phyloP scores from a whole-genome alignment of 2,888 invertebrate genomes.

The Unio pictorum region DNA sequence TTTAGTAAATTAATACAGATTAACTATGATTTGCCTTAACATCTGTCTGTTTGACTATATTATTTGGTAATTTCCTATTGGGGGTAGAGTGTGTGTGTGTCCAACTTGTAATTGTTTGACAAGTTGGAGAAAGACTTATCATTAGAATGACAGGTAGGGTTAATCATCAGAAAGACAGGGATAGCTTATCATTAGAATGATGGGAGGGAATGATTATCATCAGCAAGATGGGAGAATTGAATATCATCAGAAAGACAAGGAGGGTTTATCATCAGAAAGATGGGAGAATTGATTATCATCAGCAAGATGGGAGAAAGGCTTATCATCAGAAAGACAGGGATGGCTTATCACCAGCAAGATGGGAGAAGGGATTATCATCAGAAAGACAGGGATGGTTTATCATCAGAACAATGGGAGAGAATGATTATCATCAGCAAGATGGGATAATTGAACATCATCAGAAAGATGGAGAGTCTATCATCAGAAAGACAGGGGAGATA shows the following conservation, averaged over 20 bases:
- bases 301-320: slow-evolving; percentile 8
- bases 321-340: neutral
- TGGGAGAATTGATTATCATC: slow-evolving; percentile 1
- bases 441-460: neutral
- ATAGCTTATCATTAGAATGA: no score
- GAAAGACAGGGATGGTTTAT: neutral
- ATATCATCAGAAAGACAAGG: neutral
- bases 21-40: no score
- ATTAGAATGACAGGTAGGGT: slow-evolving; percentile 11
- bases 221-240: neutral
- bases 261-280: slow-evolving; percentile 7
- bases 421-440: neutral
- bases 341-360: no score
- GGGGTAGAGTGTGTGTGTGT: no score
- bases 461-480: no score
- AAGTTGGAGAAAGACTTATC: neutral
- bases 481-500: neutral
- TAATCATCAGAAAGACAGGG: slow-evolving; percentile 2
- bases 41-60: neutral
- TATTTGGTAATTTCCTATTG: no score
- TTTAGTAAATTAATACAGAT: no score
- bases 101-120: no score
- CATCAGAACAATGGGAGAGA: neutral
- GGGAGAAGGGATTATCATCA: neutral
- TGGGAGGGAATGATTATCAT: neutral